Base-by-base conservation (phyloP, 1,140 invertebrate species). In the Drosophila suzukii region DNA sequence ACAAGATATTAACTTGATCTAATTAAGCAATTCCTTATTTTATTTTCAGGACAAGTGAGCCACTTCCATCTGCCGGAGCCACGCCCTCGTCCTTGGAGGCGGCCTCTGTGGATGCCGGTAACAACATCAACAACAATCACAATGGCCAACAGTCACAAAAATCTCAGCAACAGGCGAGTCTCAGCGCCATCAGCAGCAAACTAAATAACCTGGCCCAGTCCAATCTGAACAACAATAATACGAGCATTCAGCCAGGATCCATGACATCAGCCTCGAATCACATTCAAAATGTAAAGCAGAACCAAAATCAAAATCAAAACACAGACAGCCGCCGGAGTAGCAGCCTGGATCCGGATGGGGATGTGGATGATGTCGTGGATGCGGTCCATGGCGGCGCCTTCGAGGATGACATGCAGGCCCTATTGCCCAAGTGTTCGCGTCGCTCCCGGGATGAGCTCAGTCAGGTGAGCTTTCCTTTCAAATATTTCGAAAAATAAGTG, bases 381-480 rank as follows among this genome's bases (percentile, higher is more conserved):
- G 50, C 78, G 50, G 62, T 71, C 10, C 79, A 79, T 30, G 70
- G 59, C n/a, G 89, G 79, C 24, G 60, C 66, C 43, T 91, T 91
- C 34, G 91, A 92, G 56, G 91, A 92, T 61, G 91, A 92, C 38
- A 91, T 91, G 86, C 76, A 91, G 66, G 91, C 91, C 0, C 62
- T 92, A 47, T 13, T 92, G 78, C 91, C 91, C 59, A 91, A 90
- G 58, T 91, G 84, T 58, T 65, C 85, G 44, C 89, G 89, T 7
- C 81, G 84, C 49, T 92, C 88, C 12, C 67, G 91, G 56, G 91
- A 92, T 90, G 91, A 92, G 75, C 88, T 92, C 54, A 92, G 91
- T 90, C 91, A 92, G 90, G 91, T 92, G 65, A 46, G 17, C 4
- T 39, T 38, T 38, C 32, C 32, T 7, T 8, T 32, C 6, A 32